Evolutionary conservation across 2,797 vertebrate genomes (phyloP).

Genomic region (Anguilla obscura): DNA sequence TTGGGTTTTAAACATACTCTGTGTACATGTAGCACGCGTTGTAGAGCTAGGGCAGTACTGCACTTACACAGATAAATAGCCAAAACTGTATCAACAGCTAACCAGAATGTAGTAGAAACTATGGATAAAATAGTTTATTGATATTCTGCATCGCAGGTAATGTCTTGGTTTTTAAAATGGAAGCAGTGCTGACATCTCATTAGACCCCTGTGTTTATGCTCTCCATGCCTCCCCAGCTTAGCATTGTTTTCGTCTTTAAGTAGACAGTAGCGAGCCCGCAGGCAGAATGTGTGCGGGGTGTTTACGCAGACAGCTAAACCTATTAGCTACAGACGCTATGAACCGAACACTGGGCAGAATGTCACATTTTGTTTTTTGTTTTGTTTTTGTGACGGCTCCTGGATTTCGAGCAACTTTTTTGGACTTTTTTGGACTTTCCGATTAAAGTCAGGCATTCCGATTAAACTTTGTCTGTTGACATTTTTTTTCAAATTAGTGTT

Average conservation of each 20-base stretch:
- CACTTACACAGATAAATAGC: background rate
- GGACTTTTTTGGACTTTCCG: background rate
- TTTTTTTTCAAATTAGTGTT: slow-evolving; percentile 35
- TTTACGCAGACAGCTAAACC: slow-evolving; percentile 1
- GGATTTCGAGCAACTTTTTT: background rate
- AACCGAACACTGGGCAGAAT: background rate
- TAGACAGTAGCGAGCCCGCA: background rate
- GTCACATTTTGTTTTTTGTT: background rate
- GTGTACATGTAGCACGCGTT: background rate
- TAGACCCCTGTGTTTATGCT: background rate
- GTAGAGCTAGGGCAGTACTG: background rate
- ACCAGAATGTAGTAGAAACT: background rate
- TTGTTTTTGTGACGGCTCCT: background rate
- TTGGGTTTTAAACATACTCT: background rate
- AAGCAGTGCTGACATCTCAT: background rate
- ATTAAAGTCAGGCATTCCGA: background rate
- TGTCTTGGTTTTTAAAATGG: background rate
- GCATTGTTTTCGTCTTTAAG: background rate
- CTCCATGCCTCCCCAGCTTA: background rate
- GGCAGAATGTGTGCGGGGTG: background rate
- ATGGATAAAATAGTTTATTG: background rate
- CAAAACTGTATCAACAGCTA: background rate
- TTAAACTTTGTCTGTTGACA: background rate
- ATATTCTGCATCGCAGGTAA: background rate
- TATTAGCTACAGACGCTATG: background rate